Base-by-base conservation (phyloP, 2,797 vertebrate genomes). In the Melanotaenia trifasciata region DNA sequence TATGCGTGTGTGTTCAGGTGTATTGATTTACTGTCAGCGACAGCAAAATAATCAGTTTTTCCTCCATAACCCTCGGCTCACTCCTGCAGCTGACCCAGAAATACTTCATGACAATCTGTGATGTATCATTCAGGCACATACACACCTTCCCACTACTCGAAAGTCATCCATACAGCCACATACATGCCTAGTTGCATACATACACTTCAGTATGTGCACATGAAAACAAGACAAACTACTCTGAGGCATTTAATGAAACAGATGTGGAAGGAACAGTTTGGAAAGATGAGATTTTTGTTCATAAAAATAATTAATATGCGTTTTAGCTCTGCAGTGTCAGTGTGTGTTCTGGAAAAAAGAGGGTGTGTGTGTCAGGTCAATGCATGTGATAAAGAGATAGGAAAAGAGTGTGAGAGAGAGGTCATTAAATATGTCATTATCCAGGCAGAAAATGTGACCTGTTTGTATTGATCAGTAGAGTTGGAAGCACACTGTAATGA, bases 361-460 rank as follows among this genome's bases (percentile, higher is more conserved):
- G 30, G 11, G 36, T 59, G 36, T 24, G 5, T 67, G 51, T 72
- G 61, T 50, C 1, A 26, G 54, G 40, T 76, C 70, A 66, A 67
- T 64, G 59, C 35, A 62, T 64, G 54, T 80, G 67, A 74, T 78
- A 50, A 76, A 67, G 53, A 70, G 50, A 74, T 24, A 40, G n/a
- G 18, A 38, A 64, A 53, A 63, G 14, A 53, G 40, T 40, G 28
- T 32, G 50, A 54, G 51, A 54, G 43, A 54, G 72, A 51, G 57
- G 74, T 83, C 80, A 81, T 85, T 85, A 87, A 80, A 83, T 73
- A 60, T 80, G 76, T 87, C 79, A 83, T 87, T 84, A 89, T 70
- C 63, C 69, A 83, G 74, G 74, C 76, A 80, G 80, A 83, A 85
- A 84, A 82, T 78, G 32, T 69, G 79, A 24, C 73, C 59, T 63